A percentile compares a stretch with the other conserved stretches of the same genome.
Evolutionary conservation across 2,888 invertebrate genomes (phyloP).

Genomic region (Cryptocheilus praepositus): DNA sequence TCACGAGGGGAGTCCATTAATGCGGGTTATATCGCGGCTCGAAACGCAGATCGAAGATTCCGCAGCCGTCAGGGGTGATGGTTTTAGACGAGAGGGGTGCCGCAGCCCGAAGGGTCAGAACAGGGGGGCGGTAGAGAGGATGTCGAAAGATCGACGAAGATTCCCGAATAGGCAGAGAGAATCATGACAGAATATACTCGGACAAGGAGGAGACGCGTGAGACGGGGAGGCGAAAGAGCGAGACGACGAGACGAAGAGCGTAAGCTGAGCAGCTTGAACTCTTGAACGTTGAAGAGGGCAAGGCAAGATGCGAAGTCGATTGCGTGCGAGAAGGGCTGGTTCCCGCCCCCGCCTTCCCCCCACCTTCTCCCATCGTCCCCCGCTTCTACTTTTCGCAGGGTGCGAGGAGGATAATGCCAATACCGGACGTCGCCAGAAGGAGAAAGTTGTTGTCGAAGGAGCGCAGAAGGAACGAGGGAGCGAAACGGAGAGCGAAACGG

Average conservation of each 20-base stretch:
- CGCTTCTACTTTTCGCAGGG: constrained; percentile 14
- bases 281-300: constrained; percentile 47
- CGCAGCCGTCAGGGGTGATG: constrained; percentile 5
- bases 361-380: too few species aligned
- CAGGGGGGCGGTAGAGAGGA: constrained; percentile 12
- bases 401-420: constrained; percentile 10
- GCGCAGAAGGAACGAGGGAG: not conserved
- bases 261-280: constrained; percentile 50
- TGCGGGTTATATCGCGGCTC: constrained; percentile 4
- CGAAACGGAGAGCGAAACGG: constrained; percentile 15
- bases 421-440: constrained; percentile 7
- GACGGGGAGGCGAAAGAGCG: not conserved
- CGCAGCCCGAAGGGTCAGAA: not conserved
- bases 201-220: constrained; percentile 1
- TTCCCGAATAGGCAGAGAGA: too few species aligned
- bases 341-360: not conserved
- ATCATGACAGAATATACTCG: too few species aligned
- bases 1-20: constrained; percentile 15
- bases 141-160: constrained; percentile 1
- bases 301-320: constrained; percentile 47
- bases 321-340: constrained; percentile 32
- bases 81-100: too few species aligned
- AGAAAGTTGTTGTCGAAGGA: constrained; percentile 4
- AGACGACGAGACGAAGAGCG: constrained; percentile 21
- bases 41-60: constrained; percentile 13